These are phyloP conservation scores for Quadroppia sp. DNA, from an alignment of 2,888 invertebrate species.

Conservation along the genomic window DNA sequence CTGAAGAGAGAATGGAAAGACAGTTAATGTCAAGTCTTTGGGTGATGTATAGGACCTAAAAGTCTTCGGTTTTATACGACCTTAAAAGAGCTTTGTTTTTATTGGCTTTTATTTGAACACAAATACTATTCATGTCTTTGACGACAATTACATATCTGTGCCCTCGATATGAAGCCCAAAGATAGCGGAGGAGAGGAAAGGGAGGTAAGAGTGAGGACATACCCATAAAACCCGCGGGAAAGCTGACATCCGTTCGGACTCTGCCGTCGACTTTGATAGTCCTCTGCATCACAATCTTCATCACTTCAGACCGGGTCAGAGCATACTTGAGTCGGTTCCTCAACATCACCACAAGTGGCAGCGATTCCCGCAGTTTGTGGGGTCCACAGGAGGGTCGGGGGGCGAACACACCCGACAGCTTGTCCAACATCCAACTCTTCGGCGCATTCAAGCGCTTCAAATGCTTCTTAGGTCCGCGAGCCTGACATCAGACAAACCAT, in stretches of 20 bases:
- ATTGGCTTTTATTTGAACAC: constrained; percentile 43
- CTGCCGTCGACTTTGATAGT: constrained; percentile 97
- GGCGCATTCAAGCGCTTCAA: constrained; percentile 98
- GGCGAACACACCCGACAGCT: constrained; percentile 94
- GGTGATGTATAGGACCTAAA: constrained; percentile 43
- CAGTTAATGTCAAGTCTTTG: constrained; percentile 41
- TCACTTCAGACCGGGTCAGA: constrained; percentile 90
- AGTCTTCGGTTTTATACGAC: constrained; percentile 39
- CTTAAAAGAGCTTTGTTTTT: constrained; percentile 37
- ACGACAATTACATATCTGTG: constrained; percentile 25
- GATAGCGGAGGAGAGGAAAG: too few species aligned
- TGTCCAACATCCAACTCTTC: constrained; percentile 99
- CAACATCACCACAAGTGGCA: constrained; percentile 92
- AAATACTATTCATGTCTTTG: background rate
- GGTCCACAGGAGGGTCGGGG: constrained; percentile 96
- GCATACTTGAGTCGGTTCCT: constrained; percentile 98
- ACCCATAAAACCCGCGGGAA: constrained; percentile 99
- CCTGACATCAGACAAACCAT: constrained; percentile 56
- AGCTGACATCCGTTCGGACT: constrained; percentile 94
- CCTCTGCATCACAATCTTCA: constrained; percentile 96
- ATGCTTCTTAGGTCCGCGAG: constrained; percentile 98
- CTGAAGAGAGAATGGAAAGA: constrained; percentile 58
- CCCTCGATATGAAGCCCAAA: constrained; percentile 43
- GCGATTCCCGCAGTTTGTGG: constrained; percentile 93
- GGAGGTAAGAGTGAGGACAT: constrained; percentile 53